Conservation (phyloP, 2,113 vertebrate genomes). For the Pseudolaguvia tuberculata region DNA sequence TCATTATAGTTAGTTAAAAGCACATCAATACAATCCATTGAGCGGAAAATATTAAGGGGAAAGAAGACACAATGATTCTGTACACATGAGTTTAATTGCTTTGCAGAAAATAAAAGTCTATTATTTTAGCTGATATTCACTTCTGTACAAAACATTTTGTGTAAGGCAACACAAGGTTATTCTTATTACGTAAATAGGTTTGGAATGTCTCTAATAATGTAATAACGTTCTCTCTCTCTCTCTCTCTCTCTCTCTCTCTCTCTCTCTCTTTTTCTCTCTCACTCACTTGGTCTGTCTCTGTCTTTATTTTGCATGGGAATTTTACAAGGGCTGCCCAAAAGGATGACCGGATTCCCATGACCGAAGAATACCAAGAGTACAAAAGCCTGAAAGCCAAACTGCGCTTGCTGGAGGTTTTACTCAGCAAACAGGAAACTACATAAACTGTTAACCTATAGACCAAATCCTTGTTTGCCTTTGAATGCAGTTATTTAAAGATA, state of each 20-base stretch:
- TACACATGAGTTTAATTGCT: conserved; percentile 34
- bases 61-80: conserved; percentile 23
- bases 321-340: conserved; percentile 81
- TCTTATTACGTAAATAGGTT: conserved; percentile 18
- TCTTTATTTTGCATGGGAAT: conserved; percentile 3
- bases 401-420: conserved; percentile 86
- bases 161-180: conserved; percentile 53
- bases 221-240: neutral
- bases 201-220: conserved; percentile 28
- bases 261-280: conserved; percentile 4
- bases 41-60: conserved; percentile 16
- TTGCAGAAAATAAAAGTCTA: conserved; percentile 48
- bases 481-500: conserved; percentile 32
- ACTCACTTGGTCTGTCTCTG: too few species aligned
- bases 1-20: conserved; percentile 30
- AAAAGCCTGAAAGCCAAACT: conserved; percentile 93
- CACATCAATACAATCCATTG: conserved; percentile 28
- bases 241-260: conserved; percentile 7
- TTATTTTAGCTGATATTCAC: conserved; percentile 37
- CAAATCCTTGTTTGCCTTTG: conserved; percentile 34
- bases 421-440: conserved; percentile 84
- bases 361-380: conserved; percentile 89
- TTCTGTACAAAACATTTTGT: conserved; percentile 48
- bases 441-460: conserved; percentile 27
- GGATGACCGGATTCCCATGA: conserved; percentile 85